A percentile compares a stretch with the other conserved stretches of the same genome.
Evolutionary conservation across 2,797 vertebrate genomes (phyloP).

Genomic region (Urocyon cinereoargenteus): DNA sequence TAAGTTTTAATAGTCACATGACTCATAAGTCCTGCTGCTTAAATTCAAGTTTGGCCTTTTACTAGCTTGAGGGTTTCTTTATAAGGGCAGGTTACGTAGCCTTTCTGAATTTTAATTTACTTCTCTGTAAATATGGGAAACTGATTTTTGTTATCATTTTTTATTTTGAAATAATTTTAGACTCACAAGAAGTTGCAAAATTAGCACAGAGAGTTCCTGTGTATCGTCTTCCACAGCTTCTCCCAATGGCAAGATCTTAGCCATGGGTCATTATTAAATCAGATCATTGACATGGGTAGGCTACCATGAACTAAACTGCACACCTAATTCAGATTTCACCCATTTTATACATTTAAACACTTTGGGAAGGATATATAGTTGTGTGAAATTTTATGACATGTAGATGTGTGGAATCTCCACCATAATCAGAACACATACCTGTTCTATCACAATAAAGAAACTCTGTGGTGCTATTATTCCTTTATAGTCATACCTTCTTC

Average conservation of each 20-base stretch:
- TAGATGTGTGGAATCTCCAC: background rate
- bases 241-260: background rate
- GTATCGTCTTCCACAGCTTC: background rate
- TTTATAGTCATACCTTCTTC: background rate
- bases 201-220: background rate
- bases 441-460: background rate
- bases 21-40: background rate
- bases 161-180: conserved; percentile 43
- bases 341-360: background rate
- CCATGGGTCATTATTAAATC: background rate
- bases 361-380: background rate
- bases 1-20: background rate
- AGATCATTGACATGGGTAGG: background rate
- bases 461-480: background rate
- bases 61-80: background rate
- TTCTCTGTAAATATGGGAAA: background rate
- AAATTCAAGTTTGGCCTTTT: background rate
- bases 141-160: background rate
- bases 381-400: background rate
- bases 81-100: background rate
- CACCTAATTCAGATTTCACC: background rate
- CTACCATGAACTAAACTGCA: background rate
- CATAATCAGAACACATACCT: background rate
- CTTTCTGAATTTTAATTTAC: background rate
- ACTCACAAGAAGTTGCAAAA: background rate